Conservation (phyloP, 2,113 vertebrate genomes). For the Engystomops pustulosus region DNA sequence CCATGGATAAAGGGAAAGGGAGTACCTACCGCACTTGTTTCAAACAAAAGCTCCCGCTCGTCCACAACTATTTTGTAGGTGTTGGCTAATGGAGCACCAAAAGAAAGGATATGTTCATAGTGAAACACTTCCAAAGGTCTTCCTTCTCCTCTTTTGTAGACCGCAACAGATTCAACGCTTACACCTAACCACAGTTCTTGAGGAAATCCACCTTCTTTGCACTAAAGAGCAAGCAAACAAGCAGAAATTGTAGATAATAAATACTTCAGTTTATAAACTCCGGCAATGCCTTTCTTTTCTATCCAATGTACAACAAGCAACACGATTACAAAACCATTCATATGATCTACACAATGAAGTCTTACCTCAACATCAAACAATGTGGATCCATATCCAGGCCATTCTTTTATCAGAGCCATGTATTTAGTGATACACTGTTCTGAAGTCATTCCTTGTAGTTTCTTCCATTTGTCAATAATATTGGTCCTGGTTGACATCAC, state of each 20-base stretch:
- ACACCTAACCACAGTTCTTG: slow-evolving; percentile 92
- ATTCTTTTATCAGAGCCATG: slow-evolving; percentile 92
- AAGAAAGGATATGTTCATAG: slow-evolving; percentile 94
- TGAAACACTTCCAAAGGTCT: slow-evolving; percentile 90
- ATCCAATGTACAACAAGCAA: background rate
- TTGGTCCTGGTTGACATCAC: slow-evolving; percentile 78
- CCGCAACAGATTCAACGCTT: slow-evolving; percentile 87
- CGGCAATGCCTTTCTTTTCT: no score
- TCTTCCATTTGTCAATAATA: slow-evolving; percentile 94
- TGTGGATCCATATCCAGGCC: slow-evolving; percentile 94
- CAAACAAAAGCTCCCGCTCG: slow-evolving; percentile 90
- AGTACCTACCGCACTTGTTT: slow-evolving; percentile 86
- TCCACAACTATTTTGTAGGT: slow-evolving; percentile 94
- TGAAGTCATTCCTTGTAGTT: slow-evolving; percentile 89
- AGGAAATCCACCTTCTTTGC: slow-evolving; percentile 87
- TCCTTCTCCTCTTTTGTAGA: slow-evolving; percentile 93
- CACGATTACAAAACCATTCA: background rate
- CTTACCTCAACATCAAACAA: slow-evolving; percentile 95
- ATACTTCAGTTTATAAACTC: no score
- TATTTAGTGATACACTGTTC: slow-evolving; percentile 93
- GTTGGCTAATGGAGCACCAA: slow-evolving; percentile 89
- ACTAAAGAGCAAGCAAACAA: slow-evolving; percentile 69
- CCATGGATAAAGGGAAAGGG: no score
- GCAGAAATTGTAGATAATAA: no score
- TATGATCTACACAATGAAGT: background rate